Conservation (phyloP, 30 jellyfish, hydroid and myxozoan genomes). For the Pelagia noctiluca region DNA sequence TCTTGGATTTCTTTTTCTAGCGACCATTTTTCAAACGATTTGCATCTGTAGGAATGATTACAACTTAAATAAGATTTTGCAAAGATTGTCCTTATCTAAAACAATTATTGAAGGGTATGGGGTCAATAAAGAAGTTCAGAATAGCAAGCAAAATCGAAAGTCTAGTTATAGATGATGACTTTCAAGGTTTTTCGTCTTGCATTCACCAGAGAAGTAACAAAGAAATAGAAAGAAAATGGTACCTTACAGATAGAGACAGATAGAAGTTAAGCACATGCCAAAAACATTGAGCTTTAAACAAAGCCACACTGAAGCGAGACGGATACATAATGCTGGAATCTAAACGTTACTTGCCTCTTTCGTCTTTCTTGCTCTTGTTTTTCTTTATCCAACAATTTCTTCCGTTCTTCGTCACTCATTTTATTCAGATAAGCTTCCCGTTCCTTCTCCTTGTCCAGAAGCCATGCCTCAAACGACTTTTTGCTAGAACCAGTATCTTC, state of each 20-base stretch:
- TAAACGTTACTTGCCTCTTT: conserved; percentile 26
- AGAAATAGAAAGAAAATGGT: too few relatives aligned
- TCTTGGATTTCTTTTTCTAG: conserved; percentile 43
- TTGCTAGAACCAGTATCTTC: conserved; percentile 11
- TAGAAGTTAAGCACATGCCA: too few relatives aligned
- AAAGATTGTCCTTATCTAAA: too few relatives aligned
- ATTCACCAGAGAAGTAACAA: too few relatives aligned
- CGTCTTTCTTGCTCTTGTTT: conserved; percentile 42
- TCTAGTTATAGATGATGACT: too few relatives aligned
- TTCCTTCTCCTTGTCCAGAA: conserved; percentile 39
- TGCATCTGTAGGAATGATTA: conserved; percentile 27
- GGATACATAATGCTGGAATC: neutral
- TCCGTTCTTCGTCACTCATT: conserved; percentile 46
- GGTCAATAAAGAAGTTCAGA: too few relatives aligned
- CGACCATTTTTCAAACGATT: conserved; percentile 48
- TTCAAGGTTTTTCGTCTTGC: too few relatives aligned
- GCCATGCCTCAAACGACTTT: conserved; percentile 57
- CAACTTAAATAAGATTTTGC: too few relatives aligned
- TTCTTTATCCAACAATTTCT: conserved; percentile 43
- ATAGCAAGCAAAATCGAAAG: too few relatives aligned
- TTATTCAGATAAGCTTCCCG: conserved; percentile 10
- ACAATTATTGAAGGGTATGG: too few relatives aligned
- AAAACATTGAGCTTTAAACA: too few relatives aligned
- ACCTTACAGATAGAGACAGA: too few relatives aligned
- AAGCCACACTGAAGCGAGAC: neutral